Percentiles rank a stretch among this genome's conserved stretches.
Evolutionary conservation across 2,888 invertebrate species (phyloP).

Genomic region (Adelphocoris suturalis): DNA sequence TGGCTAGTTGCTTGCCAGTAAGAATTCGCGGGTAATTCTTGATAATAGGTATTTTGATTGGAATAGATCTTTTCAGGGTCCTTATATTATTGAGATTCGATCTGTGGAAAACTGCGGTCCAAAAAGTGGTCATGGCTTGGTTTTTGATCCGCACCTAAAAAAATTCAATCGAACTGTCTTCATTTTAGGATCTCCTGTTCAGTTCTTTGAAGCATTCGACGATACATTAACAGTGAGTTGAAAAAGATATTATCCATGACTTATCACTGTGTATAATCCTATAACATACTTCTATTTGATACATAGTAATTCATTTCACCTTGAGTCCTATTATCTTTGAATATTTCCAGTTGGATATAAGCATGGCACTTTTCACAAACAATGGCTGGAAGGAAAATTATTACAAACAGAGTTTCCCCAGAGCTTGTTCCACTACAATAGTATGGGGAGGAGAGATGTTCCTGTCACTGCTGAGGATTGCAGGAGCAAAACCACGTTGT

Average conservation of each 20-base stretch:
- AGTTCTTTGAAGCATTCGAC: neutral
- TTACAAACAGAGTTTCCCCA: neutral
- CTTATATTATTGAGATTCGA: neutral
- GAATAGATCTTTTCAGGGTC: neutral
- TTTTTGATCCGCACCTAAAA: conserved; percentile 14
- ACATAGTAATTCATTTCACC: neutral
- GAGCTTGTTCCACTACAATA: neutral
- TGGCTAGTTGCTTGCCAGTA: too few species aligned
- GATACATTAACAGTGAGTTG: conserved; percentile 38
- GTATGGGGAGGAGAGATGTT: neutral
- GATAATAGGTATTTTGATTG: too few species aligned
- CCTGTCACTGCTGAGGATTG: neutral
- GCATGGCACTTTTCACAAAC: conserved; percentile 50
- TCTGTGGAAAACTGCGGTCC: conserved; percentile 36
- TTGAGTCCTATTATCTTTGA: too few species aligned
- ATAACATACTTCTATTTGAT: neutral
- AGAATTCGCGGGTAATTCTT: too few species aligned
- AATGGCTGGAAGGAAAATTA: conserved; percentile 60
- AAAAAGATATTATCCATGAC: neutral
- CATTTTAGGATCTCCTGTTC: neutral
- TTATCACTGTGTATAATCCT: neutral
- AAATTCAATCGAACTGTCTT: conserved; percentile 38
- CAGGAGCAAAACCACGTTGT: neutral
- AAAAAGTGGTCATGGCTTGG: neutral
- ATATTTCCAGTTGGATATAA: neutral